phyloP scores from a whole-genome alignment of 2,113 vertebrate species.

The Dasypus novemcinctus region DNA sequence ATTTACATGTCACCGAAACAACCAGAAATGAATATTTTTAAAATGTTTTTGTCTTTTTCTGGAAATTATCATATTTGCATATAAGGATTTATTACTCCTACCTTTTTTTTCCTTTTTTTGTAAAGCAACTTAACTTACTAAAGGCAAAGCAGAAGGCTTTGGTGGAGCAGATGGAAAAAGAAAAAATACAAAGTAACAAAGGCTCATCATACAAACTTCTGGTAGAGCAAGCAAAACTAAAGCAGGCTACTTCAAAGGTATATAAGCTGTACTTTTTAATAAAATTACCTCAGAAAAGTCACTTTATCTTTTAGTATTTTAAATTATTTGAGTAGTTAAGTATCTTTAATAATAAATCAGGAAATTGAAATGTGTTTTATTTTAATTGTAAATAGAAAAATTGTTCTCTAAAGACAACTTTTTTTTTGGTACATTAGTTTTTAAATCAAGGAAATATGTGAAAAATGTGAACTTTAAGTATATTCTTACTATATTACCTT shows the following conservation, averaged over 20 bases:
- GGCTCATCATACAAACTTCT: slow-evolving; percentile 99
- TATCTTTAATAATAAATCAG: neutral
- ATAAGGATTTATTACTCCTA: neutral
- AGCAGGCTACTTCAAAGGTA: slow-evolving; percentile 99
- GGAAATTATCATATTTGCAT: neutral
- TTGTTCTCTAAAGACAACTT: neutral
- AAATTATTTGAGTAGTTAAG: slow-evolving; percentile 34
- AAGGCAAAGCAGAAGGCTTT: slow-evolving; percentile 99
- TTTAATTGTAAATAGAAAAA: neutral
- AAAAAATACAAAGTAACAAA: slow-evolving; percentile 99
- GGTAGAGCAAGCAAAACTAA: slow-evolving; percentile 99
- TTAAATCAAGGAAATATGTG: neutral
- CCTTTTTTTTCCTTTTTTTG: slow-evolving; percentile 80
- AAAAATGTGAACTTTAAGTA: neutral
- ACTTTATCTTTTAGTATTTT: slow-evolving; percentile 56
- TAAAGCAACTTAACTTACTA: slow-evolving; percentile 99
- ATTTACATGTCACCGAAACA: no score
- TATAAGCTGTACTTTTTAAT: slow-evolving; percentile 79
- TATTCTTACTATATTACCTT: neutral
- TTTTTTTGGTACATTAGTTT: neutral
- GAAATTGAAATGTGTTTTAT: neutral
- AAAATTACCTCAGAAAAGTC: slow-evolving; percentile 73
- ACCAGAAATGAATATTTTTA: neutral
- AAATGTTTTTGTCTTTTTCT: neutral
- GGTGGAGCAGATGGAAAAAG: slow-evolving; percentile 99